These are phyloP conservation scores for Nymphalis c-album DNA, from an alignment of 2,888 invertebrate genomes.

Conservation along the genomic window DNA sequence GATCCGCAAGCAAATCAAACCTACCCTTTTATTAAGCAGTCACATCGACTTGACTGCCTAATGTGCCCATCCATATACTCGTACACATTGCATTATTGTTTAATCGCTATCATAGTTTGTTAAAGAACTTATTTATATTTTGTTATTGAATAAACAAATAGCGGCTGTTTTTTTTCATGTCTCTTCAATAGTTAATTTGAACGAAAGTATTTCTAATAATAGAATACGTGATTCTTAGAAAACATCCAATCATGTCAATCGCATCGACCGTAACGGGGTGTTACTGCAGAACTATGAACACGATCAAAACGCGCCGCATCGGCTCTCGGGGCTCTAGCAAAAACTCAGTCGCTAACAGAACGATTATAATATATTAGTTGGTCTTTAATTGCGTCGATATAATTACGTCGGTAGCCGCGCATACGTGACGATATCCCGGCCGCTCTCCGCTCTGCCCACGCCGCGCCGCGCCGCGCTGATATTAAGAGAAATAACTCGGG, in stretches of 20 bases:
- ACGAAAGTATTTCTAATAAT: slow-evolving; percentile 14
- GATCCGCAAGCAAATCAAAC: slow-evolving; percentile 78
- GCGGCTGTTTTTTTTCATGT: slow-evolving; percentile 2
- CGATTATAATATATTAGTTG: slow-evolving; percentile 82
- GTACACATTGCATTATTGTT: slow-evolving; percentile 37
- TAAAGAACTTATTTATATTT: slow-evolving; percentile 25
- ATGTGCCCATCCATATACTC: slow-evolving; percentile 57
- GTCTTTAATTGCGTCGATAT: slow-evolving; percentile 79
- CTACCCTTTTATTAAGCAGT: slow-evolving; percentile 75
- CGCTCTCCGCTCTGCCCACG: slow-evolving; percentile 62
- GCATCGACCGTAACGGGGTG: slow-evolving; percentile 59
- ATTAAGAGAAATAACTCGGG: slow-evolving; percentile 78
- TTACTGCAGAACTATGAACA: slow-evolving; percentile 60
- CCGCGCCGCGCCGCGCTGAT: slow-evolving; percentile 63
- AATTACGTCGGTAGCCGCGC: slow-evolving; percentile 72
- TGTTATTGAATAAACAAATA: slow-evolving; percentile 9
- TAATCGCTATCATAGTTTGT: slow-evolving; percentile 25
- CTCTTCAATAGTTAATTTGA: background rate
- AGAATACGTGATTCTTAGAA: slow-evolving; percentile 37
- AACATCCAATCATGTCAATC: slow-evolving; percentile 57
- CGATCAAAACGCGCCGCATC: slow-evolving; percentile 57
- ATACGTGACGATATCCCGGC: slow-evolving; percentile 80
- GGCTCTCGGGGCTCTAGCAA: slow-evolving; percentile 68
- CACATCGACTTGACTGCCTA: slow-evolving; percentile 71
- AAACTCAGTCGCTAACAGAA: slow-evolving; percentile 75